These are phyloP conservation scores for Drosophila quasianomalipes DNA, from an alignment of 2,888 invertebrate species.

Conservation along the genomic window DNA sequence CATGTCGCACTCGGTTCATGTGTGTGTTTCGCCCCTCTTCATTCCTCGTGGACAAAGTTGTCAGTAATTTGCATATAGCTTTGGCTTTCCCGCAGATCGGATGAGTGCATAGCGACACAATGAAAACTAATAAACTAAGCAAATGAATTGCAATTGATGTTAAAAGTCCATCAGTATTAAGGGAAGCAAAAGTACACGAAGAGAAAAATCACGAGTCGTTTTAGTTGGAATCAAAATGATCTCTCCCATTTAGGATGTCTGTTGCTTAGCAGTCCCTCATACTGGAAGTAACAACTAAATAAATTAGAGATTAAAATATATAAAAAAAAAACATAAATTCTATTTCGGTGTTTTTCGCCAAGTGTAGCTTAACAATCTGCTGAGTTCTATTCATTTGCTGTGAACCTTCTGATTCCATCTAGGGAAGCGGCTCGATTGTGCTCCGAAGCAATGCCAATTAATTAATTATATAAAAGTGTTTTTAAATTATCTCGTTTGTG, in stretches of 20 bases:
- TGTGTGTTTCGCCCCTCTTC: background rate
- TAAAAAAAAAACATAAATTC: background rate
- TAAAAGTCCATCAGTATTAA: constrained; percentile 3
- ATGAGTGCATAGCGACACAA: constrained; percentile 40
- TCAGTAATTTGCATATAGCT: constrained; percentile 45
- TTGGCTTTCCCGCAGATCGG: constrained; percentile 4
- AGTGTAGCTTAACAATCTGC: background rate
- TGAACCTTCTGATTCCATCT: background rate
- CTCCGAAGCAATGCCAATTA: background rate
- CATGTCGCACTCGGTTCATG: constrained; percentile 34
- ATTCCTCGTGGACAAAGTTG: background rate
- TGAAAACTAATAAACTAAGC: constrained; percentile 58
- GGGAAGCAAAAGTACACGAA: background rate
- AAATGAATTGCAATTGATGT: constrained; percentile 40
- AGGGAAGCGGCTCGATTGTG: background rate
- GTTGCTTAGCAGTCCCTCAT: background rate
- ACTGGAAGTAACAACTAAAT: background rate
- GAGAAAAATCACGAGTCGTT: background rate
- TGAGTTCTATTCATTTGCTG: background rate
- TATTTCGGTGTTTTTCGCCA: background rate
- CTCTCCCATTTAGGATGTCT: background rate
- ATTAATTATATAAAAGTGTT: background rate
- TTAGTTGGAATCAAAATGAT: background rate
- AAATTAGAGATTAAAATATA: background rate
- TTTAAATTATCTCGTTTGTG: background rate